Evolutionary conservation across 2,888 invertebrate species (phyloP), one percentile per base, ranked within the genome.

Genomic region (Tigriopus californicus): DNA sequence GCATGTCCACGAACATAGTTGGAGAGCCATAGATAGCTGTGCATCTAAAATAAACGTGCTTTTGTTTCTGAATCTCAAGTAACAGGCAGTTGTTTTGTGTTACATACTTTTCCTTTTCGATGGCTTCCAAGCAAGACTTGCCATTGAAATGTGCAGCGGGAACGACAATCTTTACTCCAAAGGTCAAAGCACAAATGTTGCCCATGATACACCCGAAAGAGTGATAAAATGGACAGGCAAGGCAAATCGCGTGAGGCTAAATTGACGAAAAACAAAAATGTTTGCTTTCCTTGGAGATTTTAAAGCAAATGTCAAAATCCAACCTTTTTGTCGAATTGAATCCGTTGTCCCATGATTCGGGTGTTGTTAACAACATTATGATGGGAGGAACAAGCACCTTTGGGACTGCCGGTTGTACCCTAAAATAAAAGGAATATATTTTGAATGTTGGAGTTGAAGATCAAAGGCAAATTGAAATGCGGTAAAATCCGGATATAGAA

Each of bases 1-100:
- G 70, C 63, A 85, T 73, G 71, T 87, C 85, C 13, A 85, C 79
- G 70, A 83, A 83, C 88, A 88, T 88, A 2, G 89, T 88, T 6
- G 89, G 87, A 0, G 87, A 86, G 42, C 87, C 87, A 67, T 80
- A 80, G 33, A 82, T 68, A 1, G 80, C 70, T 0, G 79, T 79
- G 66, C 86, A 85, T 66, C 84, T 85, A 66, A 56, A 65, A 54
- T n/a, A 13, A 15, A 15, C 24, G 42, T n/a, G 33, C 33, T 5
- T 5, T 33, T 33, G 33, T 33, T 33, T 63, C 25, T 49, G 55
- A 56, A 13, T 4, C 52, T 42, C 33, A 15, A 24, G 15, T 11
- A 44, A 18, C 12, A 6, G 3, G 41, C 51, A 12, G 40, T 47
- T 52, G 33, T 18, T 3, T 40, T 46, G 44, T 25, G n/a, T n/a